A percentile compares a stretch with the other conserved stretches of the same genome.
These are phyloP conservation scores for Deroptyus accipitrinus DNA, from an alignment of 2,113 vertebrate genomes.

Conservation along the genomic window DNA sequence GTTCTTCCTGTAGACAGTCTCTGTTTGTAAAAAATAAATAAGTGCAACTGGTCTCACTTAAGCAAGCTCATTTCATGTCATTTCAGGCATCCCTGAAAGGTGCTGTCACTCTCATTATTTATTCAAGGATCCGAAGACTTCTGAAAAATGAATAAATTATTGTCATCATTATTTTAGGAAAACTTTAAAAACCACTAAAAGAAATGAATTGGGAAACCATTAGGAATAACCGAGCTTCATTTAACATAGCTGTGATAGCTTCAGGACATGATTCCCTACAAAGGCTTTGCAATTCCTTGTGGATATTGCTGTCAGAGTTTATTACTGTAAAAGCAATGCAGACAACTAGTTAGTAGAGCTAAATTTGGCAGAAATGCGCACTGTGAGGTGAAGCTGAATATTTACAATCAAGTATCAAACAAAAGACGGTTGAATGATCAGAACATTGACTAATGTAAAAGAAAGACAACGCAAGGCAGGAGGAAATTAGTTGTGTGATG, in stretches of 20 bases:
- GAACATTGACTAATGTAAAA: neutral
- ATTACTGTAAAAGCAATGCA: slow-evolving; percentile 49
- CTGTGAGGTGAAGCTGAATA: neutral
- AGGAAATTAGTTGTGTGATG: neutral
- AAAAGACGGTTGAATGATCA: neutral
- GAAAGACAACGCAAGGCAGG: neutral
- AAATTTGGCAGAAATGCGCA: neutral
- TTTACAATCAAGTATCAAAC: neutral
- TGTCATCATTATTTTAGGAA: slow-evolving; percentile 27
- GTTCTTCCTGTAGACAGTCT: neutral
- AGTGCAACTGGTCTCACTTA: neutral
- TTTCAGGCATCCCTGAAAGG: neutral
- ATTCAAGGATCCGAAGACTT: slow-evolving; percentile 23
- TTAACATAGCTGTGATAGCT: slow-evolving; percentile 23
- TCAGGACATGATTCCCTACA: slow-evolving; percentile 11
- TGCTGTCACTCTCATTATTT: slow-evolving; percentile 15
- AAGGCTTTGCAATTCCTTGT: slow-evolving; percentile 47
- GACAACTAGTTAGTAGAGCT: slow-evolving; percentile 12
- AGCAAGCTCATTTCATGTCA: neutral
- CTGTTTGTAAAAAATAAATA: neutral
- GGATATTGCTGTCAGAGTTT: slow-evolving; percentile 45
- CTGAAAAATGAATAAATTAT: slow-evolving; percentile 26
- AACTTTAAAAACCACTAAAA: slow-evolving; percentile 10
- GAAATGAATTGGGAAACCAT: neutral
- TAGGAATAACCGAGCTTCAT: slow-evolving; percentile 1